Evolutionary conservation across 2,113 vertebrate species (phyloP).

Genomic region (Muntiacus muntjak): DNA sequence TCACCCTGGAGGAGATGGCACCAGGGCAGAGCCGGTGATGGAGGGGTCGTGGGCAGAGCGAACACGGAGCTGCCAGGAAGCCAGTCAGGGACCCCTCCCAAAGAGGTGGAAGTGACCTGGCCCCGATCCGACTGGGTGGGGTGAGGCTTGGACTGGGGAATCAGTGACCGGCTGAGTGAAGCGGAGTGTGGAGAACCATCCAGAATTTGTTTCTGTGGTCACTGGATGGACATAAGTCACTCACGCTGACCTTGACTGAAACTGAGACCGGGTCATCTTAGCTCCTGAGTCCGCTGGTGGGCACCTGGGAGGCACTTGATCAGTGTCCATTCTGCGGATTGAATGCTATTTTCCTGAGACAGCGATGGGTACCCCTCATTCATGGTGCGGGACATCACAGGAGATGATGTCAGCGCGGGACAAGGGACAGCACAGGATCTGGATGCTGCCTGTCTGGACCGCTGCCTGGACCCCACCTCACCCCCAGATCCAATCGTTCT

Average conservation of each 20-base stretch:
- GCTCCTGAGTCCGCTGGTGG: neutral
- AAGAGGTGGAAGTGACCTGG: neutral
- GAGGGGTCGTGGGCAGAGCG: neutral
- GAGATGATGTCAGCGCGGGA: neutral
- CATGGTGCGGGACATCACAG: neutral
- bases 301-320: rapidly evolving
- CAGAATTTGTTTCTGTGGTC: neutral
- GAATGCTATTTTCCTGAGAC: neutral
- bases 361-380: rapidly evolving
- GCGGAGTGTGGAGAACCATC: rapidly evolving
- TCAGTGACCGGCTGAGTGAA: rapidly evolving
- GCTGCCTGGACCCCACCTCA: rapidly evolving
- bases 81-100: neutral
- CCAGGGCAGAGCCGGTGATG: neutral
- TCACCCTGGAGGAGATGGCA: neutral
- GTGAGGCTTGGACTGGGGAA: no score
- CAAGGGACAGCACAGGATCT: neutral
- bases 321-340: no score
- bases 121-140: rapidly evolving
- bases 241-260: neutral
- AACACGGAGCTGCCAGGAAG: rapidly evolving
- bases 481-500: neutral
- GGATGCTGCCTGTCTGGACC: neutral
- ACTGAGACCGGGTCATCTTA: neutral
- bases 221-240: no score